Percentiles rank a stretch among this genome's conserved stretches.
phyloP scores from a whole-genome alignment of 2,888 invertebrate species.

The Homarus gammarus region DNA sequence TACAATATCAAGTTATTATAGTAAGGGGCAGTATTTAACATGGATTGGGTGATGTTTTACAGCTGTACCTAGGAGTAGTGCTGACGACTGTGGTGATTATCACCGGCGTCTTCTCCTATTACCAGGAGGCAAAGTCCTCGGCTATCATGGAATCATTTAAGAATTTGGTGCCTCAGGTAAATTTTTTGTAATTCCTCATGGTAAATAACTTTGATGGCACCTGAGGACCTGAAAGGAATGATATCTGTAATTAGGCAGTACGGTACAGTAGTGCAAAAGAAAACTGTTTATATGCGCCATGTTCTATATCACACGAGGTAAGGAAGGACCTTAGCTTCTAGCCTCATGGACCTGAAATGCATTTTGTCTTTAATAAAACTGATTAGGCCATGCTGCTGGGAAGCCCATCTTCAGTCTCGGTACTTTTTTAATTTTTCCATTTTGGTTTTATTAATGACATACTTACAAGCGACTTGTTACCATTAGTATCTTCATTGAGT shows the following conservation, averaged over 20 bases:
- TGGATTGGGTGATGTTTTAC: constrained; percentile 10
- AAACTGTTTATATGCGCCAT: background rate
- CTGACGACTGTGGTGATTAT: constrained; percentile 81
- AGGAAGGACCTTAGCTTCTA: too few species aligned
- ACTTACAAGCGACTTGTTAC: too few species aligned
- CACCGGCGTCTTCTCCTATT: constrained; percentile 82
- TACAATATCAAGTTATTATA: too few species aligned
- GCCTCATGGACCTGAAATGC: too few species aligned
- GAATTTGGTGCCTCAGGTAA: constrained; percentile 83
- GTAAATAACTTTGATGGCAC: background rate
- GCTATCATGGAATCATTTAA: constrained; percentile 83
- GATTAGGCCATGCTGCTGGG: too few species aligned
- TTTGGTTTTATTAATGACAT: too few species aligned
- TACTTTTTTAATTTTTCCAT: too few species aligned
- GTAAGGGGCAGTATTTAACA: background rate
- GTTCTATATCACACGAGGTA: too few species aligned
- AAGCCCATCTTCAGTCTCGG: too few species aligned
- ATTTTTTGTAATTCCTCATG: background rate
- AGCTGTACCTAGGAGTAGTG: constrained; percentile 81
- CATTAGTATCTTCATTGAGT: too few species aligned
- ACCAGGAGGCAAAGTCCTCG: constrained; percentile 82
- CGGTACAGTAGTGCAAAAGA: too few species aligned
- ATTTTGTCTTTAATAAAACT: too few species aligned
- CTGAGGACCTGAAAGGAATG: background rate
- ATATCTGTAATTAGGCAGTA: background rate